Evolutionary conservation across 2,888 invertebrate species (phyloP), one percentile per base, ranked within the genome.

Genomic region (Leistus spinibarbis): DNA sequence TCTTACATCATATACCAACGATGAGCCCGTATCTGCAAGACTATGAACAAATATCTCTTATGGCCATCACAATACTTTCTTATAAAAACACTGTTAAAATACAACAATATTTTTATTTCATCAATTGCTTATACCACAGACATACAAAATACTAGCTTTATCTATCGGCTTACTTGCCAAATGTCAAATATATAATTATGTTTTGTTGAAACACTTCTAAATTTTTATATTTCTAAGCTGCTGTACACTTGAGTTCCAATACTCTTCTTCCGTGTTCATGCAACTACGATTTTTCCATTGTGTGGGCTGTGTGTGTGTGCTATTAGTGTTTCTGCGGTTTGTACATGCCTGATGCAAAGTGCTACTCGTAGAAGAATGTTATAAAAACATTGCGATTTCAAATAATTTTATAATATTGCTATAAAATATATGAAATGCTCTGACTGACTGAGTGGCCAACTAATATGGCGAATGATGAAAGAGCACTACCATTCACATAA

Each of bases 401-500:
- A 40, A 13, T 40, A 10, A 40, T 40, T 40, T 40, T 40, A n/a
- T n/a, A n/a, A n/a, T n/a, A 40, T 40, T 40, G 40, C 40, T 72
- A 65, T 57, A 65, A 56, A 72, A 72, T 65, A 27, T 65, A 72
- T 66, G 72, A 72, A 72, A 72, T 66, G 65, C 66, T 64, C 69
- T 54, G 56, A 54, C 71, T 63, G 64, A 60, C 60, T 60, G 13
- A 17, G n/a, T n/a, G 40, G 10, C 40, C 13, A 40, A 13, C 40
- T 40, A 40, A 40, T 40, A 40, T 40, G n/a, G 65, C 72, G 65
- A 67, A 73, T 73, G 67, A 67, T 67, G 73, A 73, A 73, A 73
- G 73, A 73, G 57, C n/a, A 7, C 40, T 40, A 40, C 67, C 67
- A 73, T 73, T 73, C 73, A 73, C 73, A 73, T 73, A 67, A 67